A percentile compares a stretch with the other conserved stretches of the same genome.
Conservation (phyloP, 2,888 invertebrate genomes). For the Mimas tiliae region DNA sequence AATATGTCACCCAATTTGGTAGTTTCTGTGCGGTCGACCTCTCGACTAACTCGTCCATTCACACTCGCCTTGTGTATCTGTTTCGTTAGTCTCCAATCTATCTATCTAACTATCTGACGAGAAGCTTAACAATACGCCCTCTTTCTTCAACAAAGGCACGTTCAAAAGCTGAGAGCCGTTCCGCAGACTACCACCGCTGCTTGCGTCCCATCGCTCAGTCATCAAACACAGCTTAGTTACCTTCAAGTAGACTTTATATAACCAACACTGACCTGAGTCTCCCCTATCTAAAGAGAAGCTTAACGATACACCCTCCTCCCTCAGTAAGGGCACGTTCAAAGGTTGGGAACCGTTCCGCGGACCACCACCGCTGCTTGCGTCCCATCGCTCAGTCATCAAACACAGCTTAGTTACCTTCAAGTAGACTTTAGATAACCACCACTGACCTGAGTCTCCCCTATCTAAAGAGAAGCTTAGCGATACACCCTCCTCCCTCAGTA, state of each 20-base stretch:
- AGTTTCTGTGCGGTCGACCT: too few species aligned
- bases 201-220: conserved; percentile 45
- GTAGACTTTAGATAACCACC: background rate
- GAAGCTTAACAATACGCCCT: conserved; percentile 73
- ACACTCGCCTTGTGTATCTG: too few species aligned
- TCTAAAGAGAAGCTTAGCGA: conserved; percentile 75
- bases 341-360: conserved; percentile 57
- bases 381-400: conserved; percentile 46
- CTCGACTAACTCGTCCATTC: too few species aligned
- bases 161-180: conserved; percentile 62
- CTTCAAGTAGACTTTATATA: background rate
- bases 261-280: conserved; percentile 61
- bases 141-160: conserved; percentile 64
- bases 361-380: conserved; percentile 43
- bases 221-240: too few species aligned
- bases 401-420: too few species aligned
- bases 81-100: too few species aligned
- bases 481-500: conserved; percentile 66
- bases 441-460: conserved; percentile 71
- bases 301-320: conserved; percentile 70
- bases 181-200: conserved; percentile 44
- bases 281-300: conserved; percentile 76
- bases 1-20: too few species aligned
- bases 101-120: conserved; percentile 74
- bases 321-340: conserved; percentile 61